Percentiles rank a stretch among this genome's conserved stretches.
Evolutionary conservation across 1,140 invertebrate species (phyloP).

Genomic region (Elysia chlorotica): DNA sequence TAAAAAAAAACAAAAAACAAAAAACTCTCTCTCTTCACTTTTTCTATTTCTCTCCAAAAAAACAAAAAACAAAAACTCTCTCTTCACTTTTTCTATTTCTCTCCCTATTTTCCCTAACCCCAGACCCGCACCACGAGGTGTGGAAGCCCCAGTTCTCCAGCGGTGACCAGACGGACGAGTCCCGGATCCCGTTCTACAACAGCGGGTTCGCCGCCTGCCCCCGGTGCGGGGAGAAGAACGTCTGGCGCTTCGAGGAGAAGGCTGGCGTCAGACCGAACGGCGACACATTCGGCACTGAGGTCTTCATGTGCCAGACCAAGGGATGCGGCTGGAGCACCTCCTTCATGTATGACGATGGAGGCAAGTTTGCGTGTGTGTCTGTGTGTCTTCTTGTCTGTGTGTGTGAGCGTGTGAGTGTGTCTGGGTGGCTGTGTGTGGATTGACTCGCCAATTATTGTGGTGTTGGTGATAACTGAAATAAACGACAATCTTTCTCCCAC

Average conservation of each 20-base stretch:
- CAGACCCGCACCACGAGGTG: conserved; percentile 30
- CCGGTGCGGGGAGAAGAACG: conserved; percentile 23
- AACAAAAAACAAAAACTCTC: no score
- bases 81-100: background rate
- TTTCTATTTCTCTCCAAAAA: no score
- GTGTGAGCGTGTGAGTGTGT: no score
- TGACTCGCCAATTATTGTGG: no score
- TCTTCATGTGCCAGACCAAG: conserved; percentile 28
- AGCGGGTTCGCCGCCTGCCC: conserved; percentile 25
- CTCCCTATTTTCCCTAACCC: background rate
- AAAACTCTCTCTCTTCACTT: no score
- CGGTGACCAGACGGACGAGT: conserved; percentile 26
- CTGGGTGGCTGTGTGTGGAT: no score
- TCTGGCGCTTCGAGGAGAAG: conserved; percentile 27
- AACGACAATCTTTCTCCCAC: no score
- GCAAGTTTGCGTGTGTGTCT: conserved; percentile 13
- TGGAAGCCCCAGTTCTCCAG: conserved; percentile 26
- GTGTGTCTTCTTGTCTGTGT: no score
- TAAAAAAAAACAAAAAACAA: no score
- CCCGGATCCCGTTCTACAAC: conserved; percentile 29
- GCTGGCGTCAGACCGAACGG: conserved; percentile 30
- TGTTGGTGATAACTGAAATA: no score
- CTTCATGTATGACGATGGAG: conserved; percentile 28
- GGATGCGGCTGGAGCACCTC: conserved; percentile 28
- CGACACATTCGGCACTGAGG: conserved; percentile 27